phyloP scores from a whole-genome alignment of 2,797 vertebrate genomes.

The Hydrolagus colliei region DNA sequence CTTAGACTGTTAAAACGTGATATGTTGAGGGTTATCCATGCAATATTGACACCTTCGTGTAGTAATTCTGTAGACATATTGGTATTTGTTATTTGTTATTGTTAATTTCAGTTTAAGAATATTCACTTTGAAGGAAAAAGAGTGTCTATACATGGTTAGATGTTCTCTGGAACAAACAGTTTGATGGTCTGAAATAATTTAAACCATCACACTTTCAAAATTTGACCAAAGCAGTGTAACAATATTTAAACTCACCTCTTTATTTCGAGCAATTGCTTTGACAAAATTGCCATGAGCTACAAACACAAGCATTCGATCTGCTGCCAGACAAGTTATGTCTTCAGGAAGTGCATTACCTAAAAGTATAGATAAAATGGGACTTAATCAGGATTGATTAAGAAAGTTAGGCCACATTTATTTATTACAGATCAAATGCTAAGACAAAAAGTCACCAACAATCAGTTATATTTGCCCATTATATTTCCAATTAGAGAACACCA shows the following conservation, averaged over 20 bases:
- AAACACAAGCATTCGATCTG: slow-evolving; percentile 82
- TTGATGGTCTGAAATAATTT: too few species aligned
- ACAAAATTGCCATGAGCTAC: slow-evolving; percentile 65
- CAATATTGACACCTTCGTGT: too few species aligned
- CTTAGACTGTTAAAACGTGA: too few species aligned
- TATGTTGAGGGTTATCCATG: too few species aligned
- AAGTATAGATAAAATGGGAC: slow-evolving; percentile 12
- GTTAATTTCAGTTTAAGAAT: too few species aligned
- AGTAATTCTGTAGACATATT: too few species aligned
- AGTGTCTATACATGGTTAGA: too few species aligned
- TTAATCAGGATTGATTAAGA: not conserved
- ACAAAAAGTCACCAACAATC: not conserved
- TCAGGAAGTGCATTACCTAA: slow-evolving; percentile 78
- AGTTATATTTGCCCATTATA: not conserved
- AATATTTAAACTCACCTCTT: slow-evolving; percentile 64
- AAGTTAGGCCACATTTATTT: not conserved
- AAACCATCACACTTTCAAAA: too few species aligned
- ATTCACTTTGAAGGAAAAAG: too few species aligned
- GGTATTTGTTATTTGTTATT: too few species aligned
- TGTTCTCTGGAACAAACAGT: too few species aligned
- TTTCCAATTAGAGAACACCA: too few species aligned
- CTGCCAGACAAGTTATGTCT: slow-evolving; percentile 77
- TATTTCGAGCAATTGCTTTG: slow-evolving; percentile 80
- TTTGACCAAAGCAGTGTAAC: not conserved
- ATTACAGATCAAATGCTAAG: not conserved